A percentile compares a stretch with the other conserved stretches of the same genome.
Evolutionary conservation across 2,797 vertebrate species (phyloP).

Genomic region (Cyprinodon diabolis): DNA sequence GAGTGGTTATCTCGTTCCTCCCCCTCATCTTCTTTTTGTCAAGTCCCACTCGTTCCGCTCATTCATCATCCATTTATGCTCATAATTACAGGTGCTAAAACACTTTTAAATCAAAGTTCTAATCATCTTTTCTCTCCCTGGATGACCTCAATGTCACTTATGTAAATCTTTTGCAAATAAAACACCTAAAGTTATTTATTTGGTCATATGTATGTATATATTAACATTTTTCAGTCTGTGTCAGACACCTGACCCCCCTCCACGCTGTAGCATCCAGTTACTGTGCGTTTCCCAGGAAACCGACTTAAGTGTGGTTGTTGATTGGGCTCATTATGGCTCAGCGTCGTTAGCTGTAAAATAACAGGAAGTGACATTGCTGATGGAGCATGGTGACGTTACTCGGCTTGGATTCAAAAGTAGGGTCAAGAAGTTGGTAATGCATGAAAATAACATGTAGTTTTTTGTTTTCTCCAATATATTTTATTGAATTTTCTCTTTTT

Average conservation of each 20-base stretch:
- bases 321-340: conserved; percentile 61
- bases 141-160: conserved; percentile 14
- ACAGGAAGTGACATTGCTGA: conserved; percentile 59
- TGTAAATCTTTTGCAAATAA: conserved; percentile 11
- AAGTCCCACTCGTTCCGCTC: conserved; percentile 45
- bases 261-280: background rate
- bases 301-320: conserved; percentile 46
- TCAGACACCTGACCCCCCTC: background rate
- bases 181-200: conserved; percentile 23
- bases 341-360: conserved; percentile 45
- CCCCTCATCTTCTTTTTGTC: conserved; percentile 50
- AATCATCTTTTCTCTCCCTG: conserved; percentile 1
- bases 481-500: too few relatives aligned
- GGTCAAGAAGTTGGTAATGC: background rate
- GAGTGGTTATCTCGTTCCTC: conserved; percentile 42
- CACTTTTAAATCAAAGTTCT: conserved; percentile 11
- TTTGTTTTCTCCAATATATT: too few relatives aligned
- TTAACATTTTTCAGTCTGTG: background rate
- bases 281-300: background rate
- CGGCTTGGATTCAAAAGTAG: conserved; percentile 14
- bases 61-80: conserved; percentile 49
- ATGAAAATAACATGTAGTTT: background rate
- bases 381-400: conserved; percentile 46
- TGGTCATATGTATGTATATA: conserved; percentile 7
- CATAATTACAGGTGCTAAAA: conserved; percentile 47